phyloP scores from a whole-genome alignment of 2,113 vertebrate genomes.

The Corythornis madagascariensis region DNA sequence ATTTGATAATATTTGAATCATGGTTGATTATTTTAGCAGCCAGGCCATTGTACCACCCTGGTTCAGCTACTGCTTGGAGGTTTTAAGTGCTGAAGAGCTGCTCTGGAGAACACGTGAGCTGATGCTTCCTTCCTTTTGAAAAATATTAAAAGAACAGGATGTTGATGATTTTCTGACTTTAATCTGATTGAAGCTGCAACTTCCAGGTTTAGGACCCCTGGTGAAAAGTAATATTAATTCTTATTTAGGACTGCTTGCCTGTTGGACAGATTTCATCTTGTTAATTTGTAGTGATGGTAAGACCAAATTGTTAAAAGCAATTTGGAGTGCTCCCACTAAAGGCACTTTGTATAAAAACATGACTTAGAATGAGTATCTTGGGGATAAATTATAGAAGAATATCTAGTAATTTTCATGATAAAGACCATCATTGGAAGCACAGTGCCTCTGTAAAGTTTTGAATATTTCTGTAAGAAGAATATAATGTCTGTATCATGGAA shows the following conservation, averaged over 20 bases:
- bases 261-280: slow-evolving; percentile 47
- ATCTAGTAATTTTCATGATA: slow-evolving; percentile 67
- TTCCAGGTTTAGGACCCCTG: slow-evolving; percentile 41
- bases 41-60: neutral
- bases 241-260: slow-evolving; percentile 35
- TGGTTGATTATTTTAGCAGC: neutral
- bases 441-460: slow-evolving; percentile 34
- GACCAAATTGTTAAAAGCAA: slow-evolving; percentile 54
- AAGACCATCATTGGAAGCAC: slow-evolving; percentile 56
- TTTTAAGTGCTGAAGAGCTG: neutral
- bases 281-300: slow-evolving; percentile 52
- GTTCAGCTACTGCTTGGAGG: neutral
- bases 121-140: slow-evolving; percentile 18
- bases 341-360: slow-evolving; percentile 57
- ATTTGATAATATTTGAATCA: neutral
- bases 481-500: slow-evolving; percentile 21
- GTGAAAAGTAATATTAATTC: slow-evolving; percentile 55
- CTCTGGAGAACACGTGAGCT: neutral
- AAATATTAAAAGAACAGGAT: slow-evolving; percentile 21
- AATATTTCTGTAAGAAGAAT: slow-evolving; percentile 39
- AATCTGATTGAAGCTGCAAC: neutral
- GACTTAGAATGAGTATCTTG: slow-evolving; percentile 64
- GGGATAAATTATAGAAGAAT: slow-evolving; percentile 70
- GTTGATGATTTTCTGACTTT: neutral
- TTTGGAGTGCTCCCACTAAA: slow-evolving; percentile 52